Evolutionary conservation across 2,797 vertebrate species (phyloP).

Genomic region (Pantherophis vulpinus): DNA sequence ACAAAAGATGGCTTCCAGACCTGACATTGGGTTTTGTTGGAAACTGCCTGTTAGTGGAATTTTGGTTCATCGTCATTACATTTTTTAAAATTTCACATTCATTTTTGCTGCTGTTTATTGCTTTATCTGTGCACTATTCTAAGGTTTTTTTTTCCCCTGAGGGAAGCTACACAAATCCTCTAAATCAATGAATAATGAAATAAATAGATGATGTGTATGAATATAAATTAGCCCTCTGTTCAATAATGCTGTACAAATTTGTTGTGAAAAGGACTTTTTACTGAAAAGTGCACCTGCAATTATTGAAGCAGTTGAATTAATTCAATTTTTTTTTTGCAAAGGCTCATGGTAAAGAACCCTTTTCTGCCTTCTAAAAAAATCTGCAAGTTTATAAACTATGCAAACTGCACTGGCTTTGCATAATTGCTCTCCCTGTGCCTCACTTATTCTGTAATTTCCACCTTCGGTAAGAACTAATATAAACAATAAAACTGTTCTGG

Average conservation of each 20-base stretch:
- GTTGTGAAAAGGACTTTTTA: background rate
- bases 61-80: background rate
- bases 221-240: background rate
- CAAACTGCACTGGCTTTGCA: background rate
- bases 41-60: background rate
- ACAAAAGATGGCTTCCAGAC: too few species aligned
- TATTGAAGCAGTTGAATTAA: background rate
- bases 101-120: background rate
- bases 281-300: background rate
- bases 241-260: background rate
- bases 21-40: background rate
- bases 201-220: background rate
- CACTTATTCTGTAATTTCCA: background rate
- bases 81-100: background rate
- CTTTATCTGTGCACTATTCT: background rate
- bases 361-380: background rate
- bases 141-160: background rate
- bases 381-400: background rate
- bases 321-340: background rate
- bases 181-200: background rate
- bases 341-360: background rate
- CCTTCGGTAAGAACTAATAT: background rate
- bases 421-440: constrained; percentile 1
- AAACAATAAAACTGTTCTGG: background rate
- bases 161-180: background rate